Evolutionary conservation across 2,797 vertebrate species (phyloP).

Genomic region (Thamnophis elegans): DNA sequence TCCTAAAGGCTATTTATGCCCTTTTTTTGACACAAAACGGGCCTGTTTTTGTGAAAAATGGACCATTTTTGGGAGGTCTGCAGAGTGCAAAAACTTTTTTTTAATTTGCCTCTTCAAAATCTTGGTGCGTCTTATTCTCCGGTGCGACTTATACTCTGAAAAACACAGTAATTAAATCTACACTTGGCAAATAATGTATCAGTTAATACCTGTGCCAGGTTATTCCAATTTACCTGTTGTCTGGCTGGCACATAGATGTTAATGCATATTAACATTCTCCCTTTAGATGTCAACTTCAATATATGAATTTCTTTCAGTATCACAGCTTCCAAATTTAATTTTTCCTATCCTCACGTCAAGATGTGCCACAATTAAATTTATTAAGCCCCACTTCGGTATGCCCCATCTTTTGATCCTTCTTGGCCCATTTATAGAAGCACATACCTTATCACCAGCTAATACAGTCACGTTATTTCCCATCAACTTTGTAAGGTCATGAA

Average conservation of each 20-base stretch:
- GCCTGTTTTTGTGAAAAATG: no score
- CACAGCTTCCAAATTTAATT: background rate
- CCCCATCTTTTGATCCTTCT: background rate
- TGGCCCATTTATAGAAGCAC: background rate
- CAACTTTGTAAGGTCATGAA: background rate
- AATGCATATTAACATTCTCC: background rate
- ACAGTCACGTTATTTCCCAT: background rate
- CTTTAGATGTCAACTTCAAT: background rate
- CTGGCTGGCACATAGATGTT: background rate
- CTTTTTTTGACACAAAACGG: no score
- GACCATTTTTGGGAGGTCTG: no score
- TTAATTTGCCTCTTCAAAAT: no score
- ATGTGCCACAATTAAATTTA: background rate
- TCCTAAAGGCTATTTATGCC: no score
- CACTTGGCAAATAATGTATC: background rate
- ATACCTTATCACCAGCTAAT: background rate
- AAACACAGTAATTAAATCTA: background rate
- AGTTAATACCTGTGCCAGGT: background rate
- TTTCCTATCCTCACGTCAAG: background rate
- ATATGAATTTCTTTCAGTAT: background rate
- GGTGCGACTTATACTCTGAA: no score
- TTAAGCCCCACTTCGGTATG: background rate
- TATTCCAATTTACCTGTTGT: background rate
- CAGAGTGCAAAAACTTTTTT: no score
- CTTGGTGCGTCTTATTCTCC: no score